A percentile compares a stretch with the other conserved stretches of the same genome.
These are phyloP conservation scores for Choristoneura fumiferana DNA, from an alignment of 1,140 invertebrate genomes.

Conservation along the genomic window DNA sequence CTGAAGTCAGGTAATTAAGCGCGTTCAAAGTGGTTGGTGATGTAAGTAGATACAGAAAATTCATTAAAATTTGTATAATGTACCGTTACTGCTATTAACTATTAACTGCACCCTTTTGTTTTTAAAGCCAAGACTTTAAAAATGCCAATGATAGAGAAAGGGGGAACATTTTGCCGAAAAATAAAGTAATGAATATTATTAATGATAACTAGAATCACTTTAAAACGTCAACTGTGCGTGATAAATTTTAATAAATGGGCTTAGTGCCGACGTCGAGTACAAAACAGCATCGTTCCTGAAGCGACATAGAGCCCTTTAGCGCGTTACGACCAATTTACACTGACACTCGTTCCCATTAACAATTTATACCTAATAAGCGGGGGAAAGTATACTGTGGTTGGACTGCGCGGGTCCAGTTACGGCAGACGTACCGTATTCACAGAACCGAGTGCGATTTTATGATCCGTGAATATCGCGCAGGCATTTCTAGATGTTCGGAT, in stretches of 20 bases:
- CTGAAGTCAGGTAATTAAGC: too few relatives aligned
- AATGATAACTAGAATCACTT: neutral
- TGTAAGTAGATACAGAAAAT: too few relatives aligned
- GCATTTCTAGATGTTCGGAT: conserved; percentile 77
- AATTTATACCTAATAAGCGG: conserved; percentile 26
- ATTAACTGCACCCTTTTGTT: too few relatives aligned
- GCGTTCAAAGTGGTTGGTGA: too few relatives aligned
- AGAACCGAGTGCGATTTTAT: conserved; percentile 68
- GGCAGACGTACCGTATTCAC: conserved; percentile 51
- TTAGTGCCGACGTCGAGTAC: conserved; percentile 28
- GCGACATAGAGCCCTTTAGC: conserved; percentile 43
- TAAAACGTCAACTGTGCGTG: conserved; percentile 4
- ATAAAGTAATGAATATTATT: too few relatives aligned
- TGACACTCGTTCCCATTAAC: conserved; percentile 37
- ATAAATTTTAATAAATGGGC: conserved; percentile 15
- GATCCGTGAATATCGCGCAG: conserved; percentile 76
- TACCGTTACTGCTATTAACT: too few relatives aligned
- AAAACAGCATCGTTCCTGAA: conserved; percentile 53
- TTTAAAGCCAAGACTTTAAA: too few relatives aligned
- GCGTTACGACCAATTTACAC: conserved; percentile 55
- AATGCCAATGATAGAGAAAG: too few relatives aligned
- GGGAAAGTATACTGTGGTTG: conserved; percentile 5
- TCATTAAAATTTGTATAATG: too few relatives aligned
- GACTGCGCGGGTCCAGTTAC: conserved; percentile 55
- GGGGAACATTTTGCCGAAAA: too few relatives aligned